phyloP scores from a whole-genome alignment of 2,797 vertebrate genomes.

The Coregonus sp. region DNA sequence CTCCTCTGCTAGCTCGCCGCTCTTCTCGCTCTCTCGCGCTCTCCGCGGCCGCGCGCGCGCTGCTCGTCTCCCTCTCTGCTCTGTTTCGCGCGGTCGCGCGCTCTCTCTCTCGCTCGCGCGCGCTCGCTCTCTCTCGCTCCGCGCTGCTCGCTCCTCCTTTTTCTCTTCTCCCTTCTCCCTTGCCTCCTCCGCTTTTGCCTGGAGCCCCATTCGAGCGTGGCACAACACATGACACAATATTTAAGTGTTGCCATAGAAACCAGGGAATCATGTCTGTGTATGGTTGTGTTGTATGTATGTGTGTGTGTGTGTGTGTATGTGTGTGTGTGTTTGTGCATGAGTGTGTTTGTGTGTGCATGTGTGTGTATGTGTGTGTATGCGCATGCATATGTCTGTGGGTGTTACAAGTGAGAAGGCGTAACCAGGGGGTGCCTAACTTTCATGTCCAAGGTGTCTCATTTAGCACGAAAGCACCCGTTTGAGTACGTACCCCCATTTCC shows the following conservation, averaged over 20 bases:
- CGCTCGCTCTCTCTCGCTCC: no score
- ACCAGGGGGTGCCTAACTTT: not conserved
- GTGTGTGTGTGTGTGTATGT: not conserved
- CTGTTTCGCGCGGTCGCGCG: no score
- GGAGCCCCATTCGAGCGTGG: no score
- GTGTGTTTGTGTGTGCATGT: not conserved
- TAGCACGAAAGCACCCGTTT: not conserved
- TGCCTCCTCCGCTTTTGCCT: no score
- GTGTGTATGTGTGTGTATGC: not conserved
- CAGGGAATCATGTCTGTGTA: constrained; percentile 3
- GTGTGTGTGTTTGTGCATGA: not conserved
- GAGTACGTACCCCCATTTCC: not conserved
- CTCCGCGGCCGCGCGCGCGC: no score
- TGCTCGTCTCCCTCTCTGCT: no score
- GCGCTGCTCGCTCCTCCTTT: no score
- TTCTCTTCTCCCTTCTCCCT: no score
- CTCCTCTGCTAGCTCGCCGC: no score
- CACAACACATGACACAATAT: not conserved
- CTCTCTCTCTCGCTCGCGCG: no score
- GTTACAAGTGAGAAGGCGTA: not conserved
- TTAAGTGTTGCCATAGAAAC: constrained; percentile 21
- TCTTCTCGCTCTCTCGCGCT: no score
- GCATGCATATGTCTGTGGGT: not conserved
- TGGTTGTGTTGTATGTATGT: not conserved
- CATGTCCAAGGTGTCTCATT: not conserved